These are phyloP conservation scores for Stegostoma tigrinum DNA, from an alignment of 2,113 vertebrate genomes.

Conservation along the genomic window DNA sequence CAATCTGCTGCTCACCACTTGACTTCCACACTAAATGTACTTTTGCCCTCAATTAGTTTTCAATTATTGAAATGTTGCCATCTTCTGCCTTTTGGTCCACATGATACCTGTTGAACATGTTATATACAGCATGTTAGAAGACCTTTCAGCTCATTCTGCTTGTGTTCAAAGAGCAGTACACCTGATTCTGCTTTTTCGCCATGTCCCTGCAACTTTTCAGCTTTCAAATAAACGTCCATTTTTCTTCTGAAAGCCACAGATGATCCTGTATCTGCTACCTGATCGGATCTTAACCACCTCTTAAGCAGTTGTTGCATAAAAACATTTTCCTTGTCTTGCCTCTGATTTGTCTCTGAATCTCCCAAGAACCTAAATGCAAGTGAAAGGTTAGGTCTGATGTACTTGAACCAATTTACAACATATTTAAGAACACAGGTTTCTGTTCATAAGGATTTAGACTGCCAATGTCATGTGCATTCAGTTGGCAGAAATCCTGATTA, in stretches of 20 bases:
- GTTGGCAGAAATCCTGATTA: not conserved
- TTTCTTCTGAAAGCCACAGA: too few relatives aligned
- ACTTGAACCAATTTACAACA: not conserved
- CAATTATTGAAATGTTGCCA: not conserved
- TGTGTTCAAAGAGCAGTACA: too few relatives aligned
- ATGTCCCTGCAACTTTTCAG: too few relatives aligned
- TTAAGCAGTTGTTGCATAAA: too few relatives aligned
- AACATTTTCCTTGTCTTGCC: too few relatives aligned
- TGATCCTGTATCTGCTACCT: too few relatives aligned
- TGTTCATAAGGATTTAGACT: not conserved
- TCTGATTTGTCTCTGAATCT: not conserved
- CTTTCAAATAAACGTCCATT: too few relatives aligned
- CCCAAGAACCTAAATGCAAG: not conserved
- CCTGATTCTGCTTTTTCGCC: too few relatives aligned
- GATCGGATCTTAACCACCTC: too few relatives aligned
- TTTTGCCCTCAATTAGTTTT: not conserved
- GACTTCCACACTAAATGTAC: not conserved
- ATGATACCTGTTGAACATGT: too few relatives aligned
- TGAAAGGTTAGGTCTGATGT: not conserved
- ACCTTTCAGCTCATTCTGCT: too few relatives aligned
- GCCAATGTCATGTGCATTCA: not conserved
- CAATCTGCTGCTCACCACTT: not conserved
- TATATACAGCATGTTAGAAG: too few relatives aligned
- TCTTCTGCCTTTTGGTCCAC: not conserved
- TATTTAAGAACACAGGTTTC: not conserved